These are phyloP conservation scores for zebrafish (Danio rerio) DNA, from an alignment of 2,113 vertebrate genomes.

Conservation along the genomic window GRCz12tu NC_133197.1:34293501-34294000, in stretches of 20 bases:
- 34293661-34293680: neutral
- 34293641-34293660: slow-evolving; percentile 9
- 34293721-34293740: slow-evolving; percentile 53
- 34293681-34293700: slow-evolving; percentile 24
- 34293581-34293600: neutral
- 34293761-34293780: slow-evolving; percentile 30
- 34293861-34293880: slow-evolving; percentile 59
- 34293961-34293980: slow-evolving; percentile 62
- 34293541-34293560: neutral
- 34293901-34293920: slow-evolving; percentile 78
- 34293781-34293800: slow-evolving; percentile 37
- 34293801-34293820: slow-evolving; percentile 24
- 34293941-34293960: slow-evolving; percentile 78
- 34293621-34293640: neutral
- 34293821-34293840: slow-evolving; percentile 26
- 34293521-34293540: too few species aligned
- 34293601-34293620: neutral
- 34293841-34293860: slow-evolving; percentile 1
- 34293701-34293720: slow-evolving; percentile 3
- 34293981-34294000: slow-evolving; percentile 53
- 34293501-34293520: too few species aligned
- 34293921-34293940: slow-evolving; percentile 77
- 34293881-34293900: slow-evolving; percentile 80
- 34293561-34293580: neutral
- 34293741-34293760: slow-evolving; percentile 59